Evolutionary conservation across 37 sponge, comb jelly and placozoan species (phyloP), one percentile per base, ranked within the genome.

Genomic region (Beroe ovata): DNA sequence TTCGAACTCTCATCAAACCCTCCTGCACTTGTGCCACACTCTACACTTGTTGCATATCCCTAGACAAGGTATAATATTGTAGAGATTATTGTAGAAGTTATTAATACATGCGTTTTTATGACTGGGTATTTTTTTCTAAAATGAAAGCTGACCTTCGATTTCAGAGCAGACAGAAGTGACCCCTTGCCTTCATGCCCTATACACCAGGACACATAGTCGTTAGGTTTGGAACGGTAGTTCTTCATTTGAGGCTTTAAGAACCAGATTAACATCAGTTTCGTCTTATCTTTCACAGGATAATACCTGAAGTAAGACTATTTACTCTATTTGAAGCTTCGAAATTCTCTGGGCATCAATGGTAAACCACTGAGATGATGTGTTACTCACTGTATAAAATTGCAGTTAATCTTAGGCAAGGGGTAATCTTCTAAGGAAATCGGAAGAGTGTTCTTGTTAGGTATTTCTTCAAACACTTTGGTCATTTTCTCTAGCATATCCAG

Each of bases 121-220:
- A n/a, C n/a, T n/a, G n/a, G n/a, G n/a, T n/a, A n/a, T n/a, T n/a
- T n/a, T n/a, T n/a, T n/a, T n/a, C n/a, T n/a, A n/a, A n/a, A n/a
- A n/a, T n/a, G n/a, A n/a, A n/a, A 47, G 6, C 54, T 66, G 11
- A 66, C 69, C 69, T 66, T 66, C 1, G 25, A 30, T 66, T 66
- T 66, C 39, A 95, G 90, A 29, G 62, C 23, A 25, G 92, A 88
- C 30, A 94, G 38, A 16, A 94, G 64, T 66, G 94, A 93, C 26
- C 95, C 95, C 58, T 88, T 60, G 59, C 95, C 95, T 40, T 94
- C 93, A 60, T 95, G 94, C 0, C 95, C 95, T 20, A 94, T 62
- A 0, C 92, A 61, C 89, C 93, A 91, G n/a, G 89, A 89, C n/a
- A 95, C 42, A 39, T 92, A 95, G 21, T 89, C 26, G 29, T 92